Percentiles rank a stretch among this genome's conserved stretches.
Conservation (phyloP, 1,140 invertebrate species). For the Bombus cullumanus region DNA sequence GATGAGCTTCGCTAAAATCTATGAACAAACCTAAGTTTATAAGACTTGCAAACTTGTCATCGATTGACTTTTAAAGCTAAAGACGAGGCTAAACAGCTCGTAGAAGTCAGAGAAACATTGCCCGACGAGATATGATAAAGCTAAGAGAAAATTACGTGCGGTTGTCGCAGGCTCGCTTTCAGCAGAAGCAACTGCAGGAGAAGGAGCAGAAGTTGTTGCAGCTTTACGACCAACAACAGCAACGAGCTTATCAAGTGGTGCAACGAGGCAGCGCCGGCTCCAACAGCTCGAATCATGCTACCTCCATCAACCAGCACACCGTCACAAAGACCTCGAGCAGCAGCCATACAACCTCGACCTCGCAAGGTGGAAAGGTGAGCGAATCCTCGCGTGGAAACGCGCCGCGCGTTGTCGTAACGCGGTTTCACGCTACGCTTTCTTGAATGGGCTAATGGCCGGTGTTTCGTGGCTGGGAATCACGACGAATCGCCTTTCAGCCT, state of each 20-base stretch:
- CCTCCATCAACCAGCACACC: constrained; percentile 69
- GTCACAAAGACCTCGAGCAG: constrained; percentile 66
- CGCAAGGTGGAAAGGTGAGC: constrained; percentile 74
- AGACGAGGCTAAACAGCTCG: no score
- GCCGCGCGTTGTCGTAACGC: not conserved
- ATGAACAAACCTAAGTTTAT: not conserved
- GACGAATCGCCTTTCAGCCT: no score
- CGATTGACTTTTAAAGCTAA: not conserved
- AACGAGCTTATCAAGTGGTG: constrained; percentile 86
- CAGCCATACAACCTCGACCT: constrained; percentile 70
- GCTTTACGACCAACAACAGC: constrained; percentile 88
- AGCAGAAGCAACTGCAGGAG: constrained; percentile 89
- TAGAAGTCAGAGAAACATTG: not conserved
- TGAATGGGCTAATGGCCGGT: constrained; percentile 22
- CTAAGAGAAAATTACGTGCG: constrained; percentile 39
- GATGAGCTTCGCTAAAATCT: no score
- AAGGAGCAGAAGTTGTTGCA: constrained; percentile 88
- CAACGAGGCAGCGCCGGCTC: constrained; percentile 85
- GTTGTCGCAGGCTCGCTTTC: constrained; percentile 86
- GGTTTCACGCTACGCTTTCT: constrained; percentile 40
- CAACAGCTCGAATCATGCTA: constrained; percentile 76
- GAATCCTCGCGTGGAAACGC: constrained; percentile 28
- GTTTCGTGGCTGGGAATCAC: not conserved
- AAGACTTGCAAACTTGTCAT: not conserved
- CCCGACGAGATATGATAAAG: constrained; percentile 21